phyloP scores from a whole-genome alignment of 2,888 invertebrate genomes.

The Drosophila prolongata region DNA sequence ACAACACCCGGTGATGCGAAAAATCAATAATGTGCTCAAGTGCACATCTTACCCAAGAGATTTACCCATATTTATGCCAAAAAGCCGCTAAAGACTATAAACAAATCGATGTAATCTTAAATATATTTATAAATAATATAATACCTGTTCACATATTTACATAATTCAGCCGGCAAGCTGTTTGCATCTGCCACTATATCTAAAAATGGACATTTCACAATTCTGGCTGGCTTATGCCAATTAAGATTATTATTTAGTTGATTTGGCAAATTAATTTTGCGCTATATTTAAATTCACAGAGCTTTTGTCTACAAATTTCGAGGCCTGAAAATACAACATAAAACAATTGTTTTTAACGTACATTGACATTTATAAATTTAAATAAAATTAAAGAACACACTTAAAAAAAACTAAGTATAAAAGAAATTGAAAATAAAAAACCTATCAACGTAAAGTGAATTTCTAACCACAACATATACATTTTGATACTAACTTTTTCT shows the following conservation, averaged over 20 bases:
- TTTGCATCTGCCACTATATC: background rate
- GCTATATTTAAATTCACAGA: background rate
- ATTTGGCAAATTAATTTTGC: background rate
- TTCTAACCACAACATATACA: too few relatives aligned
- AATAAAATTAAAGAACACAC: too few relatives aligned
- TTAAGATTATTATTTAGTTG: background rate
- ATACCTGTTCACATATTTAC: constrained; percentile 12
- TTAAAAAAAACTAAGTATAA: too few relatives aligned
- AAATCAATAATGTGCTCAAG: constrained; percentile 37
- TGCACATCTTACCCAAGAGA: constrained; percentile 13
- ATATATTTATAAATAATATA: constrained; percentile 12
- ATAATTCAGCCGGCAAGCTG: constrained; percentile 10
- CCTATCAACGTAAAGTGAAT: too few relatives aligned
- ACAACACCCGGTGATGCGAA: constrained; percentile 24
- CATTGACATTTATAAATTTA: too few relatives aligned
- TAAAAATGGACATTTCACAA: background rate
- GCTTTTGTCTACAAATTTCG: background rate
- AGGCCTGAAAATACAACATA: background rate
- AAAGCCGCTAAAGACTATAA: constrained; percentile 7
- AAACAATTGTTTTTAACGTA: too few relatives aligned
- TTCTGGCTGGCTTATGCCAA: background rate
- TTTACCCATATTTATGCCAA: constrained; percentile 3
- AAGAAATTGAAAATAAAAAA: too few relatives aligned
- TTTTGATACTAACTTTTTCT: too few relatives aligned
- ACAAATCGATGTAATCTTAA: constrained; percentile 25